Base-by-base conservation (phyloP, 1,140 invertebrate genomes). In the Psix sp. region DNA sequence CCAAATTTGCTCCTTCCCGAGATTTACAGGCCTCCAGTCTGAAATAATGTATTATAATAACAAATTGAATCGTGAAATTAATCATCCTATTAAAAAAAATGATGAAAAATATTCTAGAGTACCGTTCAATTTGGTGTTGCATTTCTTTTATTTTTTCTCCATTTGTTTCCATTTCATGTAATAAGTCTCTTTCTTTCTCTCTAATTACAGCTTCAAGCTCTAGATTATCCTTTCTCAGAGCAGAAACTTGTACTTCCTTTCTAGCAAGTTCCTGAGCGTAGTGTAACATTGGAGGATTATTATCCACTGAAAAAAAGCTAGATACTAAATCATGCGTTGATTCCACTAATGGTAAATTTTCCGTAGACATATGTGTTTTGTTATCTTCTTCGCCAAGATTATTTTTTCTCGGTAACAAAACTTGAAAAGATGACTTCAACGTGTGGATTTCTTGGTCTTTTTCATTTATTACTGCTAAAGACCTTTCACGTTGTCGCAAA, bases 221-320 rank as follows among this genome's bases (percentile, higher is more conserved):
- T 60, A 92, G 89, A 77, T 94, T 93, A 43, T 92, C 89, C 78
- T 92, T 92, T 52, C 94, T 87, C 5, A 95, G 86, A 31, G 89
- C 88, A 0, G 91, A 89, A 31, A 96, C 91, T 80, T 96, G 94
- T 6, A 95, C 91, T 72, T 96, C 93, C 79, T 92, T 92, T 5
- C 94, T 84, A 0, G 94, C 92, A 52, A 95, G 81, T 84, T 96
- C 94, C 82, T 96, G 93, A 38, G 91, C 92, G 81, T 95, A 95
- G 87, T 95, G 93, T 13, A 96, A 79, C 88, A 96, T 92, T 62
- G 92, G 92, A 7, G 91, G 91, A 74, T 88, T 91, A 72, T 88
- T 91, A 48, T 87, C 85, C 13, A 66, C 74, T 1, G 80, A 77
- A 20, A 86, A 20, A 31, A 86, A 76, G 42, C 79, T 82, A 6